phyloP scores from a whole-genome alignment of 2,888 invertebrate species.

The Tetramorium bicarinatum region DNA sequence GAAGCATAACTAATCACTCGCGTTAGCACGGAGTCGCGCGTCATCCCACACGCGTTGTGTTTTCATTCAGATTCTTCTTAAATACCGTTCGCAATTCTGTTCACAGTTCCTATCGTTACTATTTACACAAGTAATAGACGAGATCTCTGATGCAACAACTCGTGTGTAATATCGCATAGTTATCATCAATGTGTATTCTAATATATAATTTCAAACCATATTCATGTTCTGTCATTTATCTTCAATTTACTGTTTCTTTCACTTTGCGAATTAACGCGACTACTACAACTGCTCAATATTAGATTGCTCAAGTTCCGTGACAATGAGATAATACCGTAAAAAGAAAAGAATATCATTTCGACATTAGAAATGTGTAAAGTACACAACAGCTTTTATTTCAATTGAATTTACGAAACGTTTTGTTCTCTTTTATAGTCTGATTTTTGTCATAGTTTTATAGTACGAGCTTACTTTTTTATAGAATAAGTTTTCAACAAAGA shows the following conservation, averaged over 20 bases:
- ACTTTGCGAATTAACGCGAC: constrained; percentile 37
- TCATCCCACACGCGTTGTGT: not conserved
- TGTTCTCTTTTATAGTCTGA: constrained; percentile 7
- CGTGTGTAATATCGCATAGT: not conserved
- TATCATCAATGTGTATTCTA: not conserved
- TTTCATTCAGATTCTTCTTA: not conserved
- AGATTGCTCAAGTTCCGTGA: constrained; percentile 70
- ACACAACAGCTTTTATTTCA: constrained; percentile 16
- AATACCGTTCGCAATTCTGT: constrained; percentile 24
- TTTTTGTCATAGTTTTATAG: constrained; percentile 1
- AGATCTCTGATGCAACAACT: constrained; percentile 22
- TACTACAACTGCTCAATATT: constrained; percentile 70
- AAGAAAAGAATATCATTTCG: constrained; percentile 24
- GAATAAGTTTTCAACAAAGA: not conserved
- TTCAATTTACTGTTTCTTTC: constrained; percentile 8
- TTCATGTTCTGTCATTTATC: not conserved
- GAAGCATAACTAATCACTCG: constrained; percentile 29
- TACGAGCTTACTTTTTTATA: constrained; percentile 11
- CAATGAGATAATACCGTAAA: constrained; percentile 34
- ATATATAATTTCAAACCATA: not conserved
- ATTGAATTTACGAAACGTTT: constrained; percentile 14
- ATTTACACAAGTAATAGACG: constrained; percentile 8
- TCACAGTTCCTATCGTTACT: constrained; percentile 31
- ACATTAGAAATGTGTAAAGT: constrained; percentile 25
- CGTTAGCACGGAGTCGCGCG: too few species aligned